Percentiles rank a stretch among this genome's conserved stretches.
Conservation (phyloP, 2,797 vertebrate genomes). For the Geotrypetes seraphini region DNA sequence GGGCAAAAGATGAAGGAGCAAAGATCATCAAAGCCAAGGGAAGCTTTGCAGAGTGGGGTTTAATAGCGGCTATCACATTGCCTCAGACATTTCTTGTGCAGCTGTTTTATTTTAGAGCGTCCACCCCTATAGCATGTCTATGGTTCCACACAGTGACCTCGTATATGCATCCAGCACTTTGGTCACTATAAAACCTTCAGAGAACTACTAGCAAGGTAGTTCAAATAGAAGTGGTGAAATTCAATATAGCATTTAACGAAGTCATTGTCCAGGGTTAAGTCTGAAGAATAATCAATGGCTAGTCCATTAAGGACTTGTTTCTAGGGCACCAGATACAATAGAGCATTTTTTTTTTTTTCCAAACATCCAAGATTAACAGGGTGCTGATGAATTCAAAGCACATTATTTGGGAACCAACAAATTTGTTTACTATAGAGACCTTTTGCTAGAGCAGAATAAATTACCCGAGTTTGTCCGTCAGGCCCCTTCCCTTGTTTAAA, state of each 20-base stretch:
- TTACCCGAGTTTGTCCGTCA: too few relatives aligned
- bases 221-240: slow-evolving; percentile 40
- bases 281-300: slow-evolving; percentile 21
- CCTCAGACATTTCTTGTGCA: slow-evolving; percentile 43
- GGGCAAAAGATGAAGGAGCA: slow-evolving; percentile 40
- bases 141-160: slow-evolving; percentile 19
- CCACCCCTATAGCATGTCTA: slow-evolving; percentile 20
- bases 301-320: slow-evolving; percentile 22
- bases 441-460: too few relatives aligned
- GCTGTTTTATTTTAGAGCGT: slow-evolving; percentile 59
- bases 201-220: slow-evolving; percentile 30
- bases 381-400: too few relatives aligned
- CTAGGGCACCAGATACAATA: not conserved
- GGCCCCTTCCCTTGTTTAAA: too few relatives aligned
- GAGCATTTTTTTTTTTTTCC: slow-evolving; percentile 4
- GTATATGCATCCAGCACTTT: slow-evolving; percentile 30
- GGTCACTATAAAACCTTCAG: slow-evolving; percentile 39
- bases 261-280: slow-evolving; percentile 32
- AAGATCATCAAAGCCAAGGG: slow-evolving; percentile 56
- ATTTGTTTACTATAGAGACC: too few relatives aligned
- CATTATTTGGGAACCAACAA: too few relatives aligned
- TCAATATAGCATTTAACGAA: slow-evolving; percentile 34
- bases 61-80: slow-evolving; percentile 59
- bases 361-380: slow-evolving; percentile 15
- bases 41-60: slow-evolving; percentile 50